These are phyloP conservation scores for Drosophila parthenogenetica DNA, from an alignment of 2,888 invertebrate genomes.

Conservation along the genomic window DNA sequence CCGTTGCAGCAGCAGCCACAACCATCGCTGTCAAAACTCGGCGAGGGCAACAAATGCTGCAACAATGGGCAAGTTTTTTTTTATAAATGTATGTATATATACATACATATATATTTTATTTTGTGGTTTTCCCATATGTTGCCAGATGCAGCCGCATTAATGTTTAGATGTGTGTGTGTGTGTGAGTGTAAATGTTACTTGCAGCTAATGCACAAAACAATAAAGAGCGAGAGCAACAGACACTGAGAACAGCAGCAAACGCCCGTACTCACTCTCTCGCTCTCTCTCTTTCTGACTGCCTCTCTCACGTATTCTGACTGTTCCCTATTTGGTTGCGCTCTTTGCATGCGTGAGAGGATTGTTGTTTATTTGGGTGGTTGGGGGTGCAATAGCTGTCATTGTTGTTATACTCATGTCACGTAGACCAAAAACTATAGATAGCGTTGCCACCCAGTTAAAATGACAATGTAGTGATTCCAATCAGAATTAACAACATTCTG, in stretches of 20 bases:
- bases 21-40: slow-evolving; percentile 50
- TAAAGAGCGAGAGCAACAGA: slow-evolving; percentile 50
- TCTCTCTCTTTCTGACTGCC: slow-evolving; percentile 4
- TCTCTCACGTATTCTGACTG: slow-evolving; percentile 23
- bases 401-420: slow-evolving; percentile 60
- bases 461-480: slow-evolving; percentile 44
- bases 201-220: slow-evolving; percentile 65
- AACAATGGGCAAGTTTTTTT: slow-evolving; percentile 60
- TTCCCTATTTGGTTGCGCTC: slow-evolving; percentile 31
- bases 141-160: slow-evolving; percentile 60
- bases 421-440: slow-evolving; percentile 58
- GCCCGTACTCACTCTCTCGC: slow-evolving; percentile 28
- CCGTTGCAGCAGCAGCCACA: slow-evolving; percentile 7
- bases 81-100: slow-evolving; percentile 19
- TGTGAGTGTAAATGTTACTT: slow-evolving; percentile 53
- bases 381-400: slow-evolving; percentile 44
- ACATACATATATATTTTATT: slow-evolving; percentile 25
- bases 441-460: slow-evolving; percentile 63
- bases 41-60: slow-evolving; percentile 61
- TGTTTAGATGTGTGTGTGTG: slow-evolving; percentile 28
- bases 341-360: slow-evolving; percentile 43
- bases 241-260: slow-evolving; percentile 33
- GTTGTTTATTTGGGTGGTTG: slow-evolving; percentile 58
- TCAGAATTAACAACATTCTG: slow-evolving; percentile 36
- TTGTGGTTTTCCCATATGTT: slow-evolving; percentile 70